Percentiles rank a stretch among this genome's conserved stretches.
Evolutionary conservation across 2,113 vertebrate species (phyloP).

Genomic region (Odontophorus gujanensis): DNA sequence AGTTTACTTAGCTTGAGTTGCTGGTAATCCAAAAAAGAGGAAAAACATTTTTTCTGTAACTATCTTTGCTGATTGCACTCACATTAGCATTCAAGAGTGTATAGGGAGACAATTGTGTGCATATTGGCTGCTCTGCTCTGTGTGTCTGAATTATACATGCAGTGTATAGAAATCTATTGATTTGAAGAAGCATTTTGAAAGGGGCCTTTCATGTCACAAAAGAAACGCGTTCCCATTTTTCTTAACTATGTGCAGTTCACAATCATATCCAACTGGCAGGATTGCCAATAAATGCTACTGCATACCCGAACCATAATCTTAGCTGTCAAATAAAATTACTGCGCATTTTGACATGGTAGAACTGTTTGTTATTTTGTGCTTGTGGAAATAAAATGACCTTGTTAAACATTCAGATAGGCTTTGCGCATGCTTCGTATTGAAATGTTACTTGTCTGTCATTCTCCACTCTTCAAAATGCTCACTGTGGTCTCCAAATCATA

Average conservation of each 20-base stretch:
- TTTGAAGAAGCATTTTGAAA: conserved; percentile 32
- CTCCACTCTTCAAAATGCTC: neutral
- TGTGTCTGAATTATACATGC: conserved; percentile 26
- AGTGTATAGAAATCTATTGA: conserved; percentile 18
- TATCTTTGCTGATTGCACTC: neutral
- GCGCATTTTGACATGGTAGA: conserved; percentile 35
- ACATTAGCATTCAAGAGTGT: conserved; percentile 27
- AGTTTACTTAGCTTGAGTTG: neutral
- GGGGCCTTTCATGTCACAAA: conserved; percentile 54
- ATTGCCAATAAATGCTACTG: conserved; percentile 55
- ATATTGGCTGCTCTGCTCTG: conserved; percentile 37
- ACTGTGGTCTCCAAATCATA: neutral
- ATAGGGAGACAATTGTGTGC: neutral
- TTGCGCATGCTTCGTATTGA: neutral
- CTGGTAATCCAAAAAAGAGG: conserved; percentile 10
- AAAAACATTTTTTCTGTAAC: neutral
- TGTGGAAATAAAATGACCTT: conserved; percentile 43
- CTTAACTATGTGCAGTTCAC: conserved; percentile 9
- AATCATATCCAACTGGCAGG: conserved; percentile 49
- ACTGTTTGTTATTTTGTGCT: conserved; percentile 48
- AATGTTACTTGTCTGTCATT: neutral
- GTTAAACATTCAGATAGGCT: conserved; percentile 34
- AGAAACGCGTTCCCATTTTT: conserved; percentile 32
- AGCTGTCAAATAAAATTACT: conserved; percentile 64
- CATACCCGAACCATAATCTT: conserved; percentile 50